Base-by-base conservation (phyloP, 2,888 invertebrate genomes). In the Trilocha varians region DNA sequence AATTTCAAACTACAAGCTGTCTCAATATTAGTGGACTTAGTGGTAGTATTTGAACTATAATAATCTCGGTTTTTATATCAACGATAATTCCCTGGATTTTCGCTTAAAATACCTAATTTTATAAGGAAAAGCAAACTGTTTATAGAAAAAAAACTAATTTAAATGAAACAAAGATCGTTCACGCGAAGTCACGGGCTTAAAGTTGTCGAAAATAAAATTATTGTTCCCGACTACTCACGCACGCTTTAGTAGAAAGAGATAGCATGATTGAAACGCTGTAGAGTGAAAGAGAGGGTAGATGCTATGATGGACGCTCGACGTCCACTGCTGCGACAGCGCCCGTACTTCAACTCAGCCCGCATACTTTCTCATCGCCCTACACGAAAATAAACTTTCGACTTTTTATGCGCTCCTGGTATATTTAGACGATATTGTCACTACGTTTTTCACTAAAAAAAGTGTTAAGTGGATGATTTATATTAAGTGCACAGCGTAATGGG, bases 391-490 rank as follows among this genome's bases (percentile, higher is more conserved):
- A 75, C 75, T 70, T 52, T 67, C 66, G 68, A 63, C 69, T 79
- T 80, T 82, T 82, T 80, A 77, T 80, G 76, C 62, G 58, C 66
- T 64, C 72, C 70, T 65, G 71, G 72, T 80, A 78, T 77, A 79
- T 80, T 77, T 79, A 75, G 78, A 76, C 60, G 70, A 78, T 70
- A 76, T 74, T 79, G 79, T 80, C 78, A 72, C 71, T 58, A 57
- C 63, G 59, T 68, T 69, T 68, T 64, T 59, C 53, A 61, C 55
- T 62, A 63, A 74, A 77, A 79, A 80, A 79, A 77, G 82, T 82
- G 83, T 82, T 83, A 84, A 84, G 80, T 83, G 79, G 79, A 79
- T 84, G 83, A 85, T 83, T 83, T 82, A 84, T 80, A 75, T 75
- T 78, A 76, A 79, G 74, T 73, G 76, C 65, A 62, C 61, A 58